These are phyloP conservation scores for Drosophila kepulauana DNA, from an alignment of 1,140 invertebrate genomes.

Conservation along the genomic window DNA sequence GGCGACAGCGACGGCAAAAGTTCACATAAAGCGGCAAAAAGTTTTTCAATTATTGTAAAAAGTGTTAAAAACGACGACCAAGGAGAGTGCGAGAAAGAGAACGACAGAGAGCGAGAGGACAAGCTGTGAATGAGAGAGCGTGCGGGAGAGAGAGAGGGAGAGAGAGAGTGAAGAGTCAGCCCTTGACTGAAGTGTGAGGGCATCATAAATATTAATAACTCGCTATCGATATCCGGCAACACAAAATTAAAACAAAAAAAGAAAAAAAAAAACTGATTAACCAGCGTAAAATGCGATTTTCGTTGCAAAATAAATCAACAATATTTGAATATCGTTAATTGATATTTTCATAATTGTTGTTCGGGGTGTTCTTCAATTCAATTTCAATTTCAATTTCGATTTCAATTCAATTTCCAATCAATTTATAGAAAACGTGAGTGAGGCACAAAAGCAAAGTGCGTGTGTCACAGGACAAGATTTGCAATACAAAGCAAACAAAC, in stretches of 20 bases:
- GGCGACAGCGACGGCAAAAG: slow-evolving; percentile 62
- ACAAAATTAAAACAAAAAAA: too few relatives aligned
- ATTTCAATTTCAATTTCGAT: slow-evolving; percentile 5
- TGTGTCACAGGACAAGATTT: too few relatives aligned
- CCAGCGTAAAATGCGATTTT: slow-evolving; percentile 23
- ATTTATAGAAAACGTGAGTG: slow-evolving; percentile 1
- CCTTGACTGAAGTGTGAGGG: slow-evolving; percentile 11
- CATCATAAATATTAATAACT: slow-evolving; percentile 57
- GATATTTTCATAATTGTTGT: background rate
- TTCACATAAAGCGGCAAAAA: slow-evolving; percentile 77
- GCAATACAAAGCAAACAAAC: background rate
- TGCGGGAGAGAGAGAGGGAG: slow-evolving; percentile 2
- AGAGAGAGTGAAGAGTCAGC: background rate
- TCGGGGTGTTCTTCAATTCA: too few relatives aligned
- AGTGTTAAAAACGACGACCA: slow-evolving; percentile 68
- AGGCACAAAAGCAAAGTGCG: background rate
- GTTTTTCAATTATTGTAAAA: slow-evolving; percentile 83
- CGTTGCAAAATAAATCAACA: background rate
- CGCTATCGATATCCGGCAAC: slow-evolving; percentile 6
- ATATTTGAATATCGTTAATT: slow-evolving; percentile 23
- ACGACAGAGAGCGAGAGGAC: slow-evolving; percentile 11
- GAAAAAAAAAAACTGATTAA: slow-evolving; percentile 20
- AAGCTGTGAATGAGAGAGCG: background rate
- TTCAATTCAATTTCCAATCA: background rate
- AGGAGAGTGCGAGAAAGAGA: background rate